Evolutionary conservation across 2,888 invertebrate genomes (phyloP).

Genomic region (Brachypalpus laphriformis): DNA sequence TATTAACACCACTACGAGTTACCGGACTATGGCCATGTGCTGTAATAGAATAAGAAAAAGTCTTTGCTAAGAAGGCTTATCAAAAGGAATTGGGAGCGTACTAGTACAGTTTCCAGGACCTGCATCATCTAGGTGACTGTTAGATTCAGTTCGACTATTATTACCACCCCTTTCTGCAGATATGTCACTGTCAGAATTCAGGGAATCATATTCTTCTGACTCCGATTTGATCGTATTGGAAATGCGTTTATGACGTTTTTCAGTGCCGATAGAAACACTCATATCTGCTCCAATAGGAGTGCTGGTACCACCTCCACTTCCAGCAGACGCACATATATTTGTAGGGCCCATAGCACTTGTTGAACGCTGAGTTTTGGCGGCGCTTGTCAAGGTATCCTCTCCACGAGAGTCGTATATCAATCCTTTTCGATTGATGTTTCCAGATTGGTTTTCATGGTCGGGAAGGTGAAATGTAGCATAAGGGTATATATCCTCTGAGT

Average conservation of each 20-base stretch:
- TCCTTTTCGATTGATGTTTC: slow-evolving; percentile 82
- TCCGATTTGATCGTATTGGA: slow-evolving; percentile 84
- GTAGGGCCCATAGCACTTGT: slow-evolving; percentile 66
- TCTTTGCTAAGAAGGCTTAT: not conserved
- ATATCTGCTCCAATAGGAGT: slow-evolving; percentile 74
- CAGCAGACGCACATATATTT: slow-evolving; percentile 11
- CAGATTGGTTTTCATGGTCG: slow-evolving; percentile 84
- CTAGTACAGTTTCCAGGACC: slow-evolving; percentile 78
- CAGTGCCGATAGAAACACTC: slow-evolving; percentile 76
- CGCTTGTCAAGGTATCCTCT: slow-evolving; percentile 77
- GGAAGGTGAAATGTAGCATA: slow-evolving; percentile 86
- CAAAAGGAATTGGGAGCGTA: slow-evolving; percentile 23
- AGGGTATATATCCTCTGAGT: slow-evolving; percentile 86
- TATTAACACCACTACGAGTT: slow-evolving; percentile 78
- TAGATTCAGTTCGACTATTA: slow-evolving; percentile 83
- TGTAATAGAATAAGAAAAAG: slow-evolving; percentile 48
- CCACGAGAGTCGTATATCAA: slow-evolving; percentile 79
- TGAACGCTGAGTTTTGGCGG: slow-evolving; percentile 78
- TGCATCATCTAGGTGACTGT: slow-evolving; percentile 83
- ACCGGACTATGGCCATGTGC: slow-evolving; percentile 81
- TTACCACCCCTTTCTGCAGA: slow-evolving; percentile 82
- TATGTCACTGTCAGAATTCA: slow-evolving; percentile 85
- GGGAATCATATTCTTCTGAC: slow-evolving; percentile 85
- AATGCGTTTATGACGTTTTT: slow-evolving; percentile 83
- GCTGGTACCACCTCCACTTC: slow-evolving; percentile 62